Conservation (phyloP, 2,888 invertebrate species). For the Choristoneura rosaceana region DNA sequence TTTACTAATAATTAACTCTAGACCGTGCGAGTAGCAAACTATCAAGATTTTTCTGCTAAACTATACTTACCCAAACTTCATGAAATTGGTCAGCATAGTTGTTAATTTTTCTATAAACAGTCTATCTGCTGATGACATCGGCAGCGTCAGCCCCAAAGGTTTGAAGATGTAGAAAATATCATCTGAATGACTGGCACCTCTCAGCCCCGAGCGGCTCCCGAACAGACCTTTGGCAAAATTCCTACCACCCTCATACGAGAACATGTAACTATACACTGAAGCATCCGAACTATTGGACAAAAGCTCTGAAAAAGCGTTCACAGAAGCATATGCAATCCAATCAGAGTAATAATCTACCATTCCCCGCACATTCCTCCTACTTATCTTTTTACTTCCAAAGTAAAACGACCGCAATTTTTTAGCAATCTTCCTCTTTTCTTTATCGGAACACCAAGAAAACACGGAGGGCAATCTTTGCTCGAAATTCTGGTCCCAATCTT, state of each 20-base stretch:
- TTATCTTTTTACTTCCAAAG: conserved; percentile 59
- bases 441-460: conserved; percentile 68
- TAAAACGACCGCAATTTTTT: conserved; percentile 65
- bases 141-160: conserved; percentile 63
- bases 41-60: neutral
- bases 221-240: conserved; percentile 67
- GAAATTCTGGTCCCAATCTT: conserved; percentile 66
- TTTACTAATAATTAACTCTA: no score
- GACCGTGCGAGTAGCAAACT: no score
- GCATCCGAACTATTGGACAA: conserved; percentile 59
- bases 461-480: conserved; percentile 67
- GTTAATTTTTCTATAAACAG: conserved; percentile 66
- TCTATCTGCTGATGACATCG: conserved; percentile 57
- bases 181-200: conserved; percentile 71
- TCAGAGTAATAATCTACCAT: conserved; percentile 69
- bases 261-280: conserved; percentile 72
- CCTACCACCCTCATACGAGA: conserved; percentile 69
- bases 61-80: conserved; percentile 67
- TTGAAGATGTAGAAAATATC: conserved; percentile 78
- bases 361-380: conserved; percentile 52
- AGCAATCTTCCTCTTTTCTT: conserved; percentile 60
- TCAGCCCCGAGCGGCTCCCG: conserved; percentile 48
- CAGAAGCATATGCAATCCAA: conserved; percentile 67
- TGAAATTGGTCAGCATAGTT: conserved; percentile 73
- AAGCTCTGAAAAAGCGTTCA: conserved; percentile 64